phyloP scores from a whole-genome alignment of 2,888 invertebrate genomes.

The Phlogophora meticulosa region DNA sequence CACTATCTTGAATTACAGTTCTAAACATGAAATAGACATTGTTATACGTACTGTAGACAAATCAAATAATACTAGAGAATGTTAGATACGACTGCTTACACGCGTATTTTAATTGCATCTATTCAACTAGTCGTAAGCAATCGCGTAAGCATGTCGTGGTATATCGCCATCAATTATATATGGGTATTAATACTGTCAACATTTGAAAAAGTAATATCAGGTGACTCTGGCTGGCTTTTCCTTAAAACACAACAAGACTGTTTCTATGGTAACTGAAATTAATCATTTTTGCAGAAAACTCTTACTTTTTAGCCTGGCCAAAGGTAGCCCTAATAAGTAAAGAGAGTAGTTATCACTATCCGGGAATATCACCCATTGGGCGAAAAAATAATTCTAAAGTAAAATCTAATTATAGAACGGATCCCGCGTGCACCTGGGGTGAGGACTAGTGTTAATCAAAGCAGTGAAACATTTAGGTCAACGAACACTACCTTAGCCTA shows the following conservation, averaged over 20 bases:
- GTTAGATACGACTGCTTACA: slow-evolving; percentile 25
- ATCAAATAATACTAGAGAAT: slow-evolving; percentile 36
- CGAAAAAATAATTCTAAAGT: not conserved
- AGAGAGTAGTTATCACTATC: not conserved
- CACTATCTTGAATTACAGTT: not conserved
- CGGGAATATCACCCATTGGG: not conserved
- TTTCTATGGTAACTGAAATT: not conserved
- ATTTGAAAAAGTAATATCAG: not conserved
- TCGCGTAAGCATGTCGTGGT: slow-evolving; percentile 7
- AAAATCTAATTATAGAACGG: slow-evolving; percentile 12
- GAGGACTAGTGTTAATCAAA: slow-evolving; percentile 38
- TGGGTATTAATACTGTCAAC: not conserved
- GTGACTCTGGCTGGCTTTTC: not conserved
- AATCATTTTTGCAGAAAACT: not conserved
- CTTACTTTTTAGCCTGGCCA: not conserved
- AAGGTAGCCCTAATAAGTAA: not conserved
- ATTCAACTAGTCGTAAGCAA: slow-evolving; percentile 12
- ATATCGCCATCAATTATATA: not conserved
- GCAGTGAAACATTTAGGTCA: slow-evolving; percentile 58
- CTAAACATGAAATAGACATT: slow-evolving; percentile 7
- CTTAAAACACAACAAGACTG: not conserved
- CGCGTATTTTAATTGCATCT: slow-evolving; percentile 36
- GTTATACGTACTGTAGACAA: slow-evolving; percentile 13
- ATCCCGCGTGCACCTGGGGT: slow-evolving; percentile 4
- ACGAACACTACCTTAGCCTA: slow-evolving; percentile 75